Evolutionary conservation across 2,797 vertebrate species (phyloP), one percentile per base, ranked within the genome.

Genomic region (Paramormyrops hopkinsi): DNA sequence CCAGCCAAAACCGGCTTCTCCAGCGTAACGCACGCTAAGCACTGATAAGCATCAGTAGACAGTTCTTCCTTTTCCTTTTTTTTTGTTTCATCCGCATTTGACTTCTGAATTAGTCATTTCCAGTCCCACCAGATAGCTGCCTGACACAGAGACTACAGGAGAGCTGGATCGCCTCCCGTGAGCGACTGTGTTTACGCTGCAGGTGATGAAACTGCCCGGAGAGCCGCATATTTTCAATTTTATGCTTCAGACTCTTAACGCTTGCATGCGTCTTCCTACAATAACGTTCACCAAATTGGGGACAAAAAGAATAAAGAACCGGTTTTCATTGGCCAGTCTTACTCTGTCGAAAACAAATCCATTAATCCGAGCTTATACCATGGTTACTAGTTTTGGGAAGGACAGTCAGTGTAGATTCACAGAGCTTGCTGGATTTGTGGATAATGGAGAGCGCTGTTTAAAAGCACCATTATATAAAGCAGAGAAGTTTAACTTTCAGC

Each of bases 401-500:
- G 46, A 59, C 48, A 87, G 51, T 19, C 89, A 41, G 48, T 19
- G 89, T 87, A 87, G 89, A 88, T 89, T 79, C 59, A n/a, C 46
- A 76, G 62, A 59, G 51, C 53, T 65, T 44, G 51, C 37, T 86
- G 88, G 46, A 46, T 90, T 84, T 87, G 87, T 84, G 48, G 65
- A 91, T 91, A 90, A 90, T 89, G 89, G 82, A 56, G 87, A 50
- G 76, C 65, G 85, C n/a, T 0, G 41, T 76, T 88, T 89, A 53
- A 92, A 89, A 91, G 86, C 85, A 69, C 50, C 22, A 88, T 92
- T 90, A 89, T 41, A 46, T 90, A 92, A 92, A 91, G 33, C 29
- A 25, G 73, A 65, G 48, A 51, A 89, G 89, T 87, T 89, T 3
- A 88, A 89, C 87, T 90, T 92, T 91, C 79, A 90, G 91, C 90